phyloP scores from a whole-genome alignment of 2,113 vertebrate species.

The Eclectus roratus region DNA sequence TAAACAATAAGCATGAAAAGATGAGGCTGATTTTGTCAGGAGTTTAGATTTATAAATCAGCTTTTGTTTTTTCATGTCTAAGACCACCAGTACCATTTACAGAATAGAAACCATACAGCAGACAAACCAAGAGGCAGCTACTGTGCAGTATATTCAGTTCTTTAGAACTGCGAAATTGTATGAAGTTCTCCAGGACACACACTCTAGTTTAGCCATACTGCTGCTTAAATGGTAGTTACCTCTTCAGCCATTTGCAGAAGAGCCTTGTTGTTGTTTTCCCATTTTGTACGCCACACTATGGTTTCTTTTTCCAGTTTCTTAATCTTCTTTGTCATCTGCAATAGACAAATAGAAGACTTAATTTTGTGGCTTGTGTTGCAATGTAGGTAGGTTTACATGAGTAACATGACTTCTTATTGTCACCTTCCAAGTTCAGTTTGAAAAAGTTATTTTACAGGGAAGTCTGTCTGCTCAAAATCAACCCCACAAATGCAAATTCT shows the following conservation, averaged over 20 bases:
- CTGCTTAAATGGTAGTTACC: slow-evolving; percentile 59
- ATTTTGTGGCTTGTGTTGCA: not conserved
- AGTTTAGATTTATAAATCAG: not conserved
- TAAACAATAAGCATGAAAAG: not conserved
- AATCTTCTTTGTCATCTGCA: slow-evolving; percentile 99
- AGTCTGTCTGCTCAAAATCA: not conserved
- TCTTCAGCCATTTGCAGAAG: slow-evolving; percentile 99
- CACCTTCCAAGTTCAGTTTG: not conserved
- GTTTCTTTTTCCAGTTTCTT: slow-evolving; percentile 99
- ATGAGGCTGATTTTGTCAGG: not conserved
- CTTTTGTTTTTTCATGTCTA: not conserved
- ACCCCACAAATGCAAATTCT: not conserved
- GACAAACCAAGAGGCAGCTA: not conserved
- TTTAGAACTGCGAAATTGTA: not conserved
- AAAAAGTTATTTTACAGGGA: not conserved
- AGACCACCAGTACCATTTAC: not conserved
- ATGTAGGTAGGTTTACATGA: accelerated
- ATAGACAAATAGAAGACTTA: not conserved
- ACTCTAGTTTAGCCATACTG: not conserved
- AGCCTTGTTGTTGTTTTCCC: slow-evolving; percentile 98
- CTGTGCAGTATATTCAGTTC: not conserved
- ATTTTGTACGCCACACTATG: slow-evolving; percentile 94
- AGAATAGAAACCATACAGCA: not conserved
- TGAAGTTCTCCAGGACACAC: not conserved
- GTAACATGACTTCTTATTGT: not conserved